A percentile compares a stretch with the other conserved stretches of the same genome.
These are phyloP conservation scores for Bubo scandiacus DNA, from an alignment of 2,113 vertebrate genomes.

Conservation along the genomic window DNA sequence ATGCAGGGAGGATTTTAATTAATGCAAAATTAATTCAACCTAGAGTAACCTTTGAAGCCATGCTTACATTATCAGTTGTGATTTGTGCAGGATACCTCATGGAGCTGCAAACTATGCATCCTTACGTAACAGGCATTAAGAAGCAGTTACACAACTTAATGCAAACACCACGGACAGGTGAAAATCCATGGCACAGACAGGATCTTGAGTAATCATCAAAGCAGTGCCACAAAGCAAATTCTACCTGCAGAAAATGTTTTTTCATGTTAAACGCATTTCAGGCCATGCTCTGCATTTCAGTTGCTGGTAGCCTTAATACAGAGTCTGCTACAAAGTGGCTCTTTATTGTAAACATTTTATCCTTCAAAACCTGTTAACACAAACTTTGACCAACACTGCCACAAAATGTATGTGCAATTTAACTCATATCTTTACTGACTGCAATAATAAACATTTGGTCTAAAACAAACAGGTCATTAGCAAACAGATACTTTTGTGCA, in stretches of 20 bases:
- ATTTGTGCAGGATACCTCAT: neutral
- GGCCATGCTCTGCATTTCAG: neutral
- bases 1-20: neutral
- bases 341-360: neutral
- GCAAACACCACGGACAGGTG: slow-evolving; percentile 28
- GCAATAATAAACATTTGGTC: slow-evolving; percentile 52
- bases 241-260: neutral
- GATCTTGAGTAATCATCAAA: slow-evolving; percentile 51
- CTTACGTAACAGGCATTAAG: slow-evolving; percentile 56
- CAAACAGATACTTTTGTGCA: slow-evolving; percentile 26
- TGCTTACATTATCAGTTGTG: neutral
- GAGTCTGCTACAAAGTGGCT: neutral
- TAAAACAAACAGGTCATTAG: slow-evolving; percentile 55
- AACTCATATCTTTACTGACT: slow-evolving; percentile 43
- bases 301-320: neutral
- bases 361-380: neutral
- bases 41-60: slow-evolving; percentile 2
- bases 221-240: slow-evolving; percentile 42
- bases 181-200: slow-evolving; percentile 33
- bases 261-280: neutral
- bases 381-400: neutral
- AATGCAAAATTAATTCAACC: neutral
- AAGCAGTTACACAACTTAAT: slow-evolving; percentile 49
- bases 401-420: neutral
- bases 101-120: slow-evolving; percentile 32